These are phyloP conservation scores for Oscheius sp. DNA, from an alignment of 2,888 invertebrate species.

Conservation along the genomic window DNA sequence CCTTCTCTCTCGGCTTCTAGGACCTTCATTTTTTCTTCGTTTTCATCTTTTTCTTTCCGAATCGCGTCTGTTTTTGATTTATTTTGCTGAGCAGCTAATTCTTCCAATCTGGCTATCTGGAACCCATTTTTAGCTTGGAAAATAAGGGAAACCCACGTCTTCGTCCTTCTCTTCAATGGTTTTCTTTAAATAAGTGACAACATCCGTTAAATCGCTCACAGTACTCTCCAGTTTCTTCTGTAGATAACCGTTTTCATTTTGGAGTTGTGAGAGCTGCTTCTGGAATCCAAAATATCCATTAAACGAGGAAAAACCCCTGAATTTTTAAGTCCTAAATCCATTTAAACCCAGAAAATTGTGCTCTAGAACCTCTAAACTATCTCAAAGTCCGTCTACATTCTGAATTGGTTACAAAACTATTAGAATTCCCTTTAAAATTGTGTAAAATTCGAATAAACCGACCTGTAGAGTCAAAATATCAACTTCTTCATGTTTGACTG, in stretches of 20 bases:
- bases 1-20: constrained; percentile 20
- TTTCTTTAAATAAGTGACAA: constrained; percentile 14
- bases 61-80: not conserved
- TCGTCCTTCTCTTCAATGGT: constrained; percentile 30
- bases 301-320: not conserved
- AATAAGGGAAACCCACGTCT: constrained; percentile 3
- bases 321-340: not conserved
- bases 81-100: constrained; percentile 1
- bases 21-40: not conserved
- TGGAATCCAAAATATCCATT: not conserved
- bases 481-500: not conserved
- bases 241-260: constrained; percentile 4
- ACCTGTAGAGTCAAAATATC: constrained; percentile 7
- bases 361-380: no score
- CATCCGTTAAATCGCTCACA: constrained; percentile 9
- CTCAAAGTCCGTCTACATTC: no score
- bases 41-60: constrained; percentile 3
- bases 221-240: constrained; percentile 4
- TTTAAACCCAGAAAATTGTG: no score
- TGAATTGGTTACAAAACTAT: no score
- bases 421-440: not conserved
- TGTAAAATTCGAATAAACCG: not conserved
- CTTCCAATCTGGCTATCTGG: constrained; percentile 29
- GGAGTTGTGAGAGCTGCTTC: constrained; percentile 6
- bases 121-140: no score